A percentile compares a stretch with the other conserved stretches of the same genome.
These are phyloP conservation scores for Cataglyphis altisquamis DNA, from an alignment of 2,888 invertebrate genomes.

Conservation along the genomic window DNA sequence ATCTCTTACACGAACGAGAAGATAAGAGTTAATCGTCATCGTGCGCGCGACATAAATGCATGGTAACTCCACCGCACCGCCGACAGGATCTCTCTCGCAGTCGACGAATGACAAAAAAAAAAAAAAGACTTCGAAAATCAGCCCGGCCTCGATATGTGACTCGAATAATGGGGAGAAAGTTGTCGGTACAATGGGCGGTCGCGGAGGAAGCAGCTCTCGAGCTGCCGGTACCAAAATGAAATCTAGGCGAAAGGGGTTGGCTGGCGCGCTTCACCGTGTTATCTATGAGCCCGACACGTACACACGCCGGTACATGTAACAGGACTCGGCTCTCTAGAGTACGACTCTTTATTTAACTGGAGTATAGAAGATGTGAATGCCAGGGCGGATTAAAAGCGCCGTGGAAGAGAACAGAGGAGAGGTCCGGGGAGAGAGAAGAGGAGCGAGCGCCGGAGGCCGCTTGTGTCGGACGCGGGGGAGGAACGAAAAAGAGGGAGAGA, in stretches of 20 bases:
- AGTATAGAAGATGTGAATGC: conserved; percentile 84
- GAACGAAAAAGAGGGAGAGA: conserved; percentile 76
- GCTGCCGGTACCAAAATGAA: conserved; percentile 74
- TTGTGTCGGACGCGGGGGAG: conserved; percentile 38
- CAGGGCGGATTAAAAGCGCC: conserved; percentile 84
- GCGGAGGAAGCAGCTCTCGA: conserved; percentile 74
- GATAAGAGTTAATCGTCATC: conserved; percentile 31
- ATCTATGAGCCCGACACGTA: conserved; percentile 48
- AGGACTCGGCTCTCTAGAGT: conserved; percentile 69
- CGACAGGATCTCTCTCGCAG: conserved; percentile 38
- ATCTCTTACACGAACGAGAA: conserved; percentile 19
- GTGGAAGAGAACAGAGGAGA: conserved; percentile 63
- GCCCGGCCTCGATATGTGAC: conserved; percentile 76
- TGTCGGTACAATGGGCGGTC: conserved; percentile 74
- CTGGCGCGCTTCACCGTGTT: conserved; percentile 54
- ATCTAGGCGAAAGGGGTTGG: conserved; percentile 79
- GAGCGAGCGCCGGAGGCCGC: conserved; percentile 53
- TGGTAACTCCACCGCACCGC: conserved; percentile 19
- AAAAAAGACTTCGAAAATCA: conserved; percentile 70
- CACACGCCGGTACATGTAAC: conserved; percentile 68
- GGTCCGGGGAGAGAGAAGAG: conserved; percentile 53
- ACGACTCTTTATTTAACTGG: conserved; percentile 83
- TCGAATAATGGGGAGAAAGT: conserved; percentile 77
- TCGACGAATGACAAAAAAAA: conserved; percentile 50
- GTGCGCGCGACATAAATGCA: conserved; percentile 47